These are phyloP conservation scores for Stylophora pistillata DNA, from an alignment of 64 coral and sea anemone genomes.

Conservation along the genomic window DNA sequence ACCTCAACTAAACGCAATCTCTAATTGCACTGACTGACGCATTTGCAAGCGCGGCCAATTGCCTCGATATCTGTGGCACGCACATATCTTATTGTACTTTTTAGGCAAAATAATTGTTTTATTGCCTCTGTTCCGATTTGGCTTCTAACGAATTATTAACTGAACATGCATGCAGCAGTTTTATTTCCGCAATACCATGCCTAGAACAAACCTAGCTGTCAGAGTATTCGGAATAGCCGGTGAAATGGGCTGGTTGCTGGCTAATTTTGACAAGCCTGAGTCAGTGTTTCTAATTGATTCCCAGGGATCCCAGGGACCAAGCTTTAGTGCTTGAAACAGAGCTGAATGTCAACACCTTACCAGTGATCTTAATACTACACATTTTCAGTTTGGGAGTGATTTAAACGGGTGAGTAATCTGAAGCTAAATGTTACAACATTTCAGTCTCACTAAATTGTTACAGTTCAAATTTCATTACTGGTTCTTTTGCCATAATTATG, in stretches of 20 bases:
- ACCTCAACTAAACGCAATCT: neutral
- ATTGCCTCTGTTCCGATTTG: neutral
- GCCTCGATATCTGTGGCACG: neutral
- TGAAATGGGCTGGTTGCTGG: constrained; percentile 8
- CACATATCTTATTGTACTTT: constrained; percentile 7
- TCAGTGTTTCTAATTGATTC: neutral
- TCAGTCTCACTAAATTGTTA: no score
- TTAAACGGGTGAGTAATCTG: constrained; percentile 25
- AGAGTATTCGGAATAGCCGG: neutral
- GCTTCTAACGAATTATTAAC: constrained; percentile 13
- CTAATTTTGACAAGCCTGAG: constrained; percentile 7
- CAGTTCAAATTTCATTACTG: no score
- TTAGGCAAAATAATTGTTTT: constrained; percentile 5
- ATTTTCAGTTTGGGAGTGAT: constrained; percentile 73
- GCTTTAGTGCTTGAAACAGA: constrained; percentile 30
- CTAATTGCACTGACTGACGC: neutral
- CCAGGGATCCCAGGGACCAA: neutral
- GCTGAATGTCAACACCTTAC: constrained; percentile 69
- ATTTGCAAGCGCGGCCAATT: neutral
- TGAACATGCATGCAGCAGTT: no score
- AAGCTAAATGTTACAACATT: no score
- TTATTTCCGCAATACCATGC: neutral
- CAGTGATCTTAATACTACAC: constrained; percentile 66
- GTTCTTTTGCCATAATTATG: no score
- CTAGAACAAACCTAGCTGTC: constrained; percentile 7